These are phyloP conservation scores for Panthera tigris DNA, from an alignment of 2,113 vertebrate genomes.

Conservation along the genomic window DNA sequence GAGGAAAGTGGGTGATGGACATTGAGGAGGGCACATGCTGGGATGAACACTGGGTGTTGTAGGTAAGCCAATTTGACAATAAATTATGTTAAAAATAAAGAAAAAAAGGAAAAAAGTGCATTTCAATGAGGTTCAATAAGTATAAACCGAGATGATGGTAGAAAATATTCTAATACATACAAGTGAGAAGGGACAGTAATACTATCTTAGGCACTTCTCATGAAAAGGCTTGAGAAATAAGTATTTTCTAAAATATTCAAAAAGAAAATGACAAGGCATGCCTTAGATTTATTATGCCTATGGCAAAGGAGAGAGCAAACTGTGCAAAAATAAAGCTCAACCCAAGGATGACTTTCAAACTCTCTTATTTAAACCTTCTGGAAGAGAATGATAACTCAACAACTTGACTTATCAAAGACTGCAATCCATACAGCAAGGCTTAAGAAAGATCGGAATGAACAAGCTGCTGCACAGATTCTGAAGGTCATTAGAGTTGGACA, in stretches of 20 bases:
- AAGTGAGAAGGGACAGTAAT: not conserved
- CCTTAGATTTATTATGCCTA: not conserved
- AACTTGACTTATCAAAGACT: constrained; percentile 55
- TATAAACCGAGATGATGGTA: not conserved
- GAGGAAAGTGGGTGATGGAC: no score
- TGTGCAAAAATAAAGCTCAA: constrained; percentile 44
- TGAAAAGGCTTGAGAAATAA: not conserved
- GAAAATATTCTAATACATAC: not conserved
- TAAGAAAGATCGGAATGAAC: constrained; percentile 41
- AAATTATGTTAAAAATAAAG: no score
- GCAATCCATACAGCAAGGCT: constrained; percentile 23
- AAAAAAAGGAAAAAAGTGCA: not conserved
- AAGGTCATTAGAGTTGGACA: constrained; percentile 35
- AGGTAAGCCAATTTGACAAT: no score
- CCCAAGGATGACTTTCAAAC: constrained; percentile 11
- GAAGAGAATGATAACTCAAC: constrained; percentile 63
- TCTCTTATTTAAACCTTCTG: constrained; percentile 60
- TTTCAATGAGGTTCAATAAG: not conserved
- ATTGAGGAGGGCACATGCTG: no score
- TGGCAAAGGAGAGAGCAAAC: not conserved
- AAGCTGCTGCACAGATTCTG: constrained; percentile 29
- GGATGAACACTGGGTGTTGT: no score
- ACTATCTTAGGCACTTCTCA: not conserved
- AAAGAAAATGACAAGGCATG: not conserved
- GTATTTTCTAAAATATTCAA: constrained; percentile 28